phyloP scores from a whole-genome alignment of 2,888 invertebrate species.

The Aproaerema taeniolella region DNA sequence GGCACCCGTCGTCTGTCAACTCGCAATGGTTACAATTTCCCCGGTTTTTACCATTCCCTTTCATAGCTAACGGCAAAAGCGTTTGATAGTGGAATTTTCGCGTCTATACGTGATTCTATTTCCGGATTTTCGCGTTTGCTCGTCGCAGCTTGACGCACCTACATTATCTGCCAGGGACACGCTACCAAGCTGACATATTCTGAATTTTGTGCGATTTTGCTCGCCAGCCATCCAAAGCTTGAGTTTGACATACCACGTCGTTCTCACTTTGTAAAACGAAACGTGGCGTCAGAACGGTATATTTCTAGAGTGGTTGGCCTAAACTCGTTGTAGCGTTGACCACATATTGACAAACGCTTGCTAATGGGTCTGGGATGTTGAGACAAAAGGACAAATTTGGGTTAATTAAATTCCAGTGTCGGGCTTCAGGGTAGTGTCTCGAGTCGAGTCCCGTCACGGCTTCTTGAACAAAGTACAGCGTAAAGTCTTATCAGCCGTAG shows the following conservation, averaged over 20 bases:
- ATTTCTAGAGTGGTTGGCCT: slow-evolving; percentile 15
- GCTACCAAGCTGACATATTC: slow-evolving; percentile 2
- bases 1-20: not conserved
- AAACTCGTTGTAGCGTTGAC: slow-evolving; percentile 27
- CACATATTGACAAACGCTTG: slow-evolving; percentile 46
- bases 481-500: slow-evolving; percentile 58
- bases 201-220: slow-evolving; percentile 5
- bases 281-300: slow-evolving; percentile 2
- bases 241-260: slow-evolving; percentile 4
- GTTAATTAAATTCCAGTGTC: slow-evolving; percentile 68
- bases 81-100: not conserved
- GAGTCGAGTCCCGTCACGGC: slow-evolving; percentile 47
- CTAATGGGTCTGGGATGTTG: slow-evolving; percentile 32
- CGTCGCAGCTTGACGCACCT: slow-evolving; percentile 4
- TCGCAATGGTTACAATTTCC: not conserved
- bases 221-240: not conserved
- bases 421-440: slow-evolving; percentile 44
- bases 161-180: slow-evolving; percentile 6
- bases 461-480: slow-evolving; percentile 60
- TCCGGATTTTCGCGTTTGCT: slow-evolving; percentile 2
- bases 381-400: slow-evolving; percentile 61
- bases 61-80: not conserved
- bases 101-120: slow-evolving; percentile 3
- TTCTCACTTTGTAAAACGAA: not conserved
- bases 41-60: slow-evolving; percentile 3